Evolutionary conservation across 2,888 invertebrate species (phyloP).

Genomic region (Hirtodrosophila alboralis): DNA sequence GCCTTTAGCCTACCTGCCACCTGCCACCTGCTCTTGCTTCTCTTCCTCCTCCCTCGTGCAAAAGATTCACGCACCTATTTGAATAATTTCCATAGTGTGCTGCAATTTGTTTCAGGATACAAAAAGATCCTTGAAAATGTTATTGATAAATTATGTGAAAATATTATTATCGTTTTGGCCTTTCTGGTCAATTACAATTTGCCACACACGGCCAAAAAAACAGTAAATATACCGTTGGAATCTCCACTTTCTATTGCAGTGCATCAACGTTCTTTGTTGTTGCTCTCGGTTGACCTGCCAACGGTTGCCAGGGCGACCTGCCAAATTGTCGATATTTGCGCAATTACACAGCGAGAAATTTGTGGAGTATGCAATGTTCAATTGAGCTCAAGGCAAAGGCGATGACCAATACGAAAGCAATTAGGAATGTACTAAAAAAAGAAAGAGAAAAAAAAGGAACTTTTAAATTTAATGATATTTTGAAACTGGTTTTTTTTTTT

Average conservation of each 20-base stretch:
- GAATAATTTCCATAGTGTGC: conserved; percentile 54
- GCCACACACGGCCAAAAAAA: conserved; percentile 11
- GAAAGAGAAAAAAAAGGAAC: too few species aligned
- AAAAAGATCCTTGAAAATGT: conserved; percentile 59
- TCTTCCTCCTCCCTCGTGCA: not conserved
- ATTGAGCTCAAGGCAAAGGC: conserved; percentile 15
- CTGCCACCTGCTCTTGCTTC: not conserved
- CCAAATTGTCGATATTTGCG: conserved; percentile 75
- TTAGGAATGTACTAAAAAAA: too few species aligned
- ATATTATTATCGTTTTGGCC: conserved; percentile 26
- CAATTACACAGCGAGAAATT: conserved; percentile 45
- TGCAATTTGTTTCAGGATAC: conserved; percentile 40
- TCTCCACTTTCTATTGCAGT: conserved; percentile 27
- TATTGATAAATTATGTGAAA: conserved; percentile 58
- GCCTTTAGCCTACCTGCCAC: conserved; percentile 6
- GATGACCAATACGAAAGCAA: not conserved
- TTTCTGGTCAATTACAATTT: conserved; percentile 27
- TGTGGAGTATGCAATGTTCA: not conserved
- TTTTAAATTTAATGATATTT: too few species aligned
- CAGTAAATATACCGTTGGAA: conserved; percentile 19
- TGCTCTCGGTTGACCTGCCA: conserved; percentile 68
- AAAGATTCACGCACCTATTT: conserved; percentile 33
- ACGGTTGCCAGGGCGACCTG: conserved; percentile 73
- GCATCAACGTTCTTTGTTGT: conserved; percentile 25
- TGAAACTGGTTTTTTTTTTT: too few species aligned